phyloP scores from a whole-genome alignment of 2,797 vertebrate species.

The Eulemur albifrons region DNA sequence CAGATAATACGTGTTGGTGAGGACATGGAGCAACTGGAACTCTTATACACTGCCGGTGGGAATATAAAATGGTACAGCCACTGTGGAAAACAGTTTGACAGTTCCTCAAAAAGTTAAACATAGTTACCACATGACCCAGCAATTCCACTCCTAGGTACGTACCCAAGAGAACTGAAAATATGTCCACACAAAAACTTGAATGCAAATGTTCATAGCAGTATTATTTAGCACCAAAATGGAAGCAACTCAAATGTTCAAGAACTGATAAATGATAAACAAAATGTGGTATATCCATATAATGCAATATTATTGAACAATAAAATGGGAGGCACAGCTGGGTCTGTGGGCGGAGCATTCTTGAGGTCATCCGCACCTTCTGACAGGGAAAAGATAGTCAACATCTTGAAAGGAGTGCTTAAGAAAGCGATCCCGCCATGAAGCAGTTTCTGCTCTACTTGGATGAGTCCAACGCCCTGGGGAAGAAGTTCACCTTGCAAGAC shows the following conservation, averaged over 20 bases:
- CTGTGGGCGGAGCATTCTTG: background rate
- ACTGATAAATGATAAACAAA: background rate
- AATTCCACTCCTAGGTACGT: background rate
- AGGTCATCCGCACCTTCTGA: background rate
- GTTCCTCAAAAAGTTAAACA: background rate
- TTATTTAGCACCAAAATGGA: background rate
- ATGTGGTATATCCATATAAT: background rate
- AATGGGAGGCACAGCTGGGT: background rate
- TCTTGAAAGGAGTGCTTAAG: conserved; percentile 85
- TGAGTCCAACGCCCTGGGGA: conserved; percentile 96
- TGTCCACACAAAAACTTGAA: background rate
- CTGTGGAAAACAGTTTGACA: background rate
- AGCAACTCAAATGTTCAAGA: background rate
- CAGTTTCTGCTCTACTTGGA: conserved; percentile 98
- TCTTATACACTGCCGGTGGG: background rate
- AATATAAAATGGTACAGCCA: background rate
- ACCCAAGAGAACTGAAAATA: background rate
- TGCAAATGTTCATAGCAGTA: background rate
- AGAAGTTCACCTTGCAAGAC: conserved; percentile 99
- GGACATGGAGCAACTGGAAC: background rate
- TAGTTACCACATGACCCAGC: background rate
- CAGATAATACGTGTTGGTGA: background rate
- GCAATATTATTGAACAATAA: background rate
- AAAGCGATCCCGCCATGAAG: conserved; percentile 98
- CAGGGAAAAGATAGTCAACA: conserved; percentile 91